Conservation (phyloP, 2,888 invertebrate species). For the Idaea biselata region DNA sequence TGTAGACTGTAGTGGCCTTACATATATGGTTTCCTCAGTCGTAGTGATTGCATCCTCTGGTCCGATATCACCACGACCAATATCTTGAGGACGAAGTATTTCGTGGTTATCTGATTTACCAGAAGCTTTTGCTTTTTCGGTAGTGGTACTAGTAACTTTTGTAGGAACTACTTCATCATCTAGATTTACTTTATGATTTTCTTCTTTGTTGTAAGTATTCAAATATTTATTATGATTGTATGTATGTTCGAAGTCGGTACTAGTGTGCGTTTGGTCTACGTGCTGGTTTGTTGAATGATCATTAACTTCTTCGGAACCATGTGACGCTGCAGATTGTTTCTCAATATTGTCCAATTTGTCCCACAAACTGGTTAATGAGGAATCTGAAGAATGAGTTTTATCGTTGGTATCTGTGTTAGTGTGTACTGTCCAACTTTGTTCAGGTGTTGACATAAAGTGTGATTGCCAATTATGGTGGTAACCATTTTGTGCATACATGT, state of each 20-base stretch:
- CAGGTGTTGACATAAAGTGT: neutral
- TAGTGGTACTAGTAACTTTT: slow-evolving; percentile 9
- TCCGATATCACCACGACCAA: slow-evolving; percentile 44
- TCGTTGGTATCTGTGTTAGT: slow-evolving; percentile 18
- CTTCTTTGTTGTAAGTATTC: neutral
- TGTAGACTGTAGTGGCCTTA: slow-evolving; percentile 9
- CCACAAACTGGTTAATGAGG: slow-evolving; percentile 37
- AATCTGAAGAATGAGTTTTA: slow-evolving; percentile 11
- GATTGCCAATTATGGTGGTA: slow-evolving; percentile 7
- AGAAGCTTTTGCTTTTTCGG: slow-evolving; percentile 5
- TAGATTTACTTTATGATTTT: neutral
- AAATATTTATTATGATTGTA: neutral
- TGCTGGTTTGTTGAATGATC: neutral
- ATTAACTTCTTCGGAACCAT: neutral
- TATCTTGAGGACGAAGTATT: slow-evolving; percentile 24
- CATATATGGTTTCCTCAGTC: slow-evolving; percentile 12
- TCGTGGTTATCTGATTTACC: slow-evolving; percentile 11
- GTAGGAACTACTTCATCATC: neutral
- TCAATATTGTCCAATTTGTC: slow-evolving; percentile 36
- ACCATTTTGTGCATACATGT: slow-evolving; percentile 5
- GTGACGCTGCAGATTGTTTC: slow-evolving; percentile 17
- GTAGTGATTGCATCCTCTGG: slow-evolving; percentile 30
- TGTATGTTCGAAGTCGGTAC: neutral
- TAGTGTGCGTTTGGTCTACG: neutral
- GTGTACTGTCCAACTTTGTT: slow-evolving; percentile 13